phyloP scores from a whole-genome alignment of 2,113 vertebrate species.

The Passerina amoena region DNA sequence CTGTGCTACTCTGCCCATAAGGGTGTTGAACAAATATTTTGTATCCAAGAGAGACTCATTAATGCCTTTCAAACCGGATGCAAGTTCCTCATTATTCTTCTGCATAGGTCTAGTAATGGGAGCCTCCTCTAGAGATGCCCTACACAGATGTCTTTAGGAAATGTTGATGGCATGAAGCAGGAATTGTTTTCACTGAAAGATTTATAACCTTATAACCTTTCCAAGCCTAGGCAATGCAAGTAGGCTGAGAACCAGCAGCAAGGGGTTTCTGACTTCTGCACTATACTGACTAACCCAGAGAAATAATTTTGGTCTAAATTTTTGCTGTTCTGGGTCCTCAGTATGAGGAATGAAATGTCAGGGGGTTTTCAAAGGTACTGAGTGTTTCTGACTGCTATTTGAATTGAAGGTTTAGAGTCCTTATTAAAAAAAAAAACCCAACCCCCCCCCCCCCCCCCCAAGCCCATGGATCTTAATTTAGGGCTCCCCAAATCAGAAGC shows the following conservation, averaged over 20 bases:
- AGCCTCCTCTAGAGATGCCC: constrained; percentile 56
- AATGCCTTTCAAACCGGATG: constrained; percentile 48
- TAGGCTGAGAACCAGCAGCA: constrained; percentile 22
- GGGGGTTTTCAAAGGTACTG: constrained; percentile 17
- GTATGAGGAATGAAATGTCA: constrained; percentile 18
- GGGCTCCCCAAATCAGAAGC: constrained; percentile 63
- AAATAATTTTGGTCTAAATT: constrained; percentile 38
- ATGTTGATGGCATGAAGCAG: constrained; percentile 44
- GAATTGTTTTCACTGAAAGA: constrained; percentile 56
- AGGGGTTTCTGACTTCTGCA: constrained; percentile 29
- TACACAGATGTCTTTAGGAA: constrained; percentile 49
- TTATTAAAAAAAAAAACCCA: neutral
- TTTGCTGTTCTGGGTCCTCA: constrained; percentile 31
- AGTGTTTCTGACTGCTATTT: constrained; percentile 16
- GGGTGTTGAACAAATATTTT: constrained; percentile 57
- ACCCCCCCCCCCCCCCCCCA: neutral
- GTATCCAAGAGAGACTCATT: constrained; percentile 59
- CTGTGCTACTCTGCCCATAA: constrained; percentile 33
- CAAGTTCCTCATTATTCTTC: constrained; percentile 56
- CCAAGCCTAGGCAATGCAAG: neutral
- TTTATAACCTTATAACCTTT: constrained; percentile 56
- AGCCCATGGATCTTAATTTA: constrained; percentile 55
- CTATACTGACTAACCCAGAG: constrained; percentile 5
- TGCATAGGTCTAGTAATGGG: constrained; percentile 32
- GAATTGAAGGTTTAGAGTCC: constrained; percentile 34